Base-by-base conservation (phyloP, 2,888 invertebrate genomes). In the Scaptomyza polygonia region DNA sequence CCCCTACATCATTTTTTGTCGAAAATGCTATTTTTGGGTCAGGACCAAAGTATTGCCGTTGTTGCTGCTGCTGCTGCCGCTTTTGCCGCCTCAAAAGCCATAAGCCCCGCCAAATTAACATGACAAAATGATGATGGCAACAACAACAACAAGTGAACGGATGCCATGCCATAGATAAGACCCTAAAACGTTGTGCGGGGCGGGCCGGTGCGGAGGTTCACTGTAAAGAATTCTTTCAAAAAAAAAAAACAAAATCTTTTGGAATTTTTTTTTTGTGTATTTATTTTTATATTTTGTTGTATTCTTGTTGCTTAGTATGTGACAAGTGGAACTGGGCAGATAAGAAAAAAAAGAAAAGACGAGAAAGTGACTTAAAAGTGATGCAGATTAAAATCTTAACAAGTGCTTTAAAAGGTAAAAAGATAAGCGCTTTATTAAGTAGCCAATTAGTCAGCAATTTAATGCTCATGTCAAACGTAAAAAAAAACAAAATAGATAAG, bases 81-180 rank as follows among this genome's bases (percentile, higher is more conserved):
- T 54, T 72, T 68, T 68, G 73, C 54, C 74, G 65, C 74, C 80
- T 81, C 75, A 79, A 82, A 82, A 85, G 83, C 81, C 81, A 82
- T 82, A 85, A 85, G 81, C 81, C 70, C 43, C 86, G 72, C 69
- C 86, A 82, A 82, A 85, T 83, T 82, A 82, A 85, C 81, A 85
- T 82, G 79, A 75, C 78, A 76, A 85, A 82, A 82, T 82, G 82
- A 77, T 81, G 79, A 72, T 77, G 69, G 76, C 76, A 80, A 64
- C 51, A 52, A 12, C 32, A 69, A 39, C 64, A 39, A 43, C 57
- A 66, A 63, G 32, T 69, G 39, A 55, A 30, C 55, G 48, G 34
- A 66, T 52, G 58, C 32, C 49, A 34, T 29, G 42, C 48, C 29
- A 49, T 36, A 62, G 62, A 62, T 62, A 62, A 62, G 29, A 29